Percentiles rank a stretch among this genome's conserved stretches.
phyloP scores from a whole-genome alignment of 2,797 vertebrate species.

The Hippopotamyrus pictus region DNA sequence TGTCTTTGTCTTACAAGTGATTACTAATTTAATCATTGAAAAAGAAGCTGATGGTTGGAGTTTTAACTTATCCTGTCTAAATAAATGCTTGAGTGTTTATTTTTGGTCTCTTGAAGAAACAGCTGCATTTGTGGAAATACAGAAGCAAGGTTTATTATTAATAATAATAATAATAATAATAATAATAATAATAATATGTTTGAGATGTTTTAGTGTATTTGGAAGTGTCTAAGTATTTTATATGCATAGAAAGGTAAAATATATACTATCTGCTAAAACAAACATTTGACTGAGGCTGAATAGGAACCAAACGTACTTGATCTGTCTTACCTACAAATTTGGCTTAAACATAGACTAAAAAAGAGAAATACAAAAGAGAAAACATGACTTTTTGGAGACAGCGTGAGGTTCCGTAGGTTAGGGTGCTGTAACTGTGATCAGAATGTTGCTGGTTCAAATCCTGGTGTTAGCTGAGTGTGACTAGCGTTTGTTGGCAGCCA shows the following conservation, averaged over 20 bases:
- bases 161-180: neutral
- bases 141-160: too few relatives aligned
- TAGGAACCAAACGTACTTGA: neutral
- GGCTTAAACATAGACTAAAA: neutral
- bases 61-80: neutral
- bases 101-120: too few relatives aligned
- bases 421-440: neutral
- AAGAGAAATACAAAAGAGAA: neutral
- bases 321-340: neutral
- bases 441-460: neutral
- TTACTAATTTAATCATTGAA: neutral
- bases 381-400: neutral
- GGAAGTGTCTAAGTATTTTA: neutral
- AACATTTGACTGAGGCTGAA: neutral
- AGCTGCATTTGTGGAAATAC: too few relatives aligned
- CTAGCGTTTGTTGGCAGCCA: neutral
- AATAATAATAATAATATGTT: neutral
- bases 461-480: neutral
- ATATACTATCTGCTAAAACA: neutral
- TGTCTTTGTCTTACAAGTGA: neutral
- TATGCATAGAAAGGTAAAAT: neutral
- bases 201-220: neutral
- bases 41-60: neutral
- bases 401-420: neutral
- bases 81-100: too few relatives aligned